phyloP scores from a whole-genome alignment of 2,797 vertebrate species.

The Anniella stebbinsi region DNA sequence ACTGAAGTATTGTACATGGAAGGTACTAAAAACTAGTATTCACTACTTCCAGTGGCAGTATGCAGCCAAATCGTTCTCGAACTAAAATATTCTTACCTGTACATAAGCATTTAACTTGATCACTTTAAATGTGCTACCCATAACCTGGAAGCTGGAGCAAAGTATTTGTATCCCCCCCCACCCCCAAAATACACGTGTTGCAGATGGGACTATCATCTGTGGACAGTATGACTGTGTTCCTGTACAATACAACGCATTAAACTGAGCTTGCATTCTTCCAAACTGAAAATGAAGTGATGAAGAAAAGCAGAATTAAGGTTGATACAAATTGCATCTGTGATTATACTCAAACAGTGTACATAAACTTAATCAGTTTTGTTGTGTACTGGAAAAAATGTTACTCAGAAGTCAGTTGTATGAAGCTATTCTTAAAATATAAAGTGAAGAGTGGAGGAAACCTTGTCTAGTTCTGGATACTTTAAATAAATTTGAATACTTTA shows the following conservation, averaged over 20 bases:
- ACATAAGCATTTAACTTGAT: conserved; percentile 33
- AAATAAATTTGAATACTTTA: neutral
- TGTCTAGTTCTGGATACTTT: conserved; percentile 39
- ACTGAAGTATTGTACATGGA: conserved; percentile 62
- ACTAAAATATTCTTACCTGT: conserved; percentile 44
- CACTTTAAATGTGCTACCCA: conserved; percentile 31
- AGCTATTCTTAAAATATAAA: conserved; percentile 61
- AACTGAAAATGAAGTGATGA: conserved; percentile 17
- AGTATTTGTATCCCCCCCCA: conserved; percentile 1
- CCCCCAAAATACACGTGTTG: conserved; percentile 44
- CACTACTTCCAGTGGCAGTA: conserved; percentile 53
- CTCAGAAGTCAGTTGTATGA: conserved; percentile 58
- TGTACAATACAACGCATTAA: conserved; percentile 55
- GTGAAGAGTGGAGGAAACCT: conserved; percentile 41
- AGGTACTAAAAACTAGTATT: conserved; percentile 56
- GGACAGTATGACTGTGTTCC: conserved; percentile 56
- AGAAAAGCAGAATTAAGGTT: conserved; percentile 50
- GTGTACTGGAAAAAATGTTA: conserved; percentile 51
- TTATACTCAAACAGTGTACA: conserved; percentile 23
- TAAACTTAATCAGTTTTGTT: conserved; percentile 54
- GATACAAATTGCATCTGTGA: conserved; percentile 33
- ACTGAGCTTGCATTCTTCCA: conserved; percentile 53
- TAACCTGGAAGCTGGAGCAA: conserved; percentile 1
- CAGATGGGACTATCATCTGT: conserved; percentile 29
- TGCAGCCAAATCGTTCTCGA: conserved; percentile 54